Evolutionary conservation across 1,140 invertebrate genomes (phyloP).

Genomic region (Alviniconcha marisindica): DNA sequence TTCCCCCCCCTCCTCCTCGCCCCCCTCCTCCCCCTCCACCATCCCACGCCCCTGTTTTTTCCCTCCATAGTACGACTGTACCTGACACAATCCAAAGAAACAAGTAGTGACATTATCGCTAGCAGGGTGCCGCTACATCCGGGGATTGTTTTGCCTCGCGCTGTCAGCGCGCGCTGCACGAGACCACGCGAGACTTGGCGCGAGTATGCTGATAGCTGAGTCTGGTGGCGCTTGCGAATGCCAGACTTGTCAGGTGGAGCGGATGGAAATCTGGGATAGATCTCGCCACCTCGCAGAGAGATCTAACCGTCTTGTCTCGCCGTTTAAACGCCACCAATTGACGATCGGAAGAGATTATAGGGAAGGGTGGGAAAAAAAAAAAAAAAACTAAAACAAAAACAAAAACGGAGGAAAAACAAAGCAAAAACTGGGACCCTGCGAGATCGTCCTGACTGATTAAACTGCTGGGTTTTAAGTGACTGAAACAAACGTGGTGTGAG

Average conservation of each 20-base stretch:
- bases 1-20: neutral
- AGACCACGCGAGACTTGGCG: constrained; percentile 35
- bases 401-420: no score
- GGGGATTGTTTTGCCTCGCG: constrained; percentile 40
- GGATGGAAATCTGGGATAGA: constrained; percentile 1
- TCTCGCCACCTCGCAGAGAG: no score
- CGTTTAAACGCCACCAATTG: no score
- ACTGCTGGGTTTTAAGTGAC: no score
- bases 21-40: neutral
- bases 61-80: neutral
- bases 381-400: no score
- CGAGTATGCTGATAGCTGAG: constrained; percentile 33
- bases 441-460: no score
- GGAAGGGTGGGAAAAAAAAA: no score
- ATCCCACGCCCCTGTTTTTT: neutral
- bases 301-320: no score
- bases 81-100: constrained; percentile 13
- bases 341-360: no score
- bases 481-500: no score
- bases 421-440: no score
- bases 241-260: neutral
- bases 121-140: constrained; percentile 25
- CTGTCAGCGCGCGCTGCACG: constrained; percentile 42
- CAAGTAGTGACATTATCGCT: constrained; percentile 24
- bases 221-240: neutral